Evolutionary conservation across 92 coral and sea anemone species (phyloP).

Genomic region (Parazoanthus darwini): DNA sequence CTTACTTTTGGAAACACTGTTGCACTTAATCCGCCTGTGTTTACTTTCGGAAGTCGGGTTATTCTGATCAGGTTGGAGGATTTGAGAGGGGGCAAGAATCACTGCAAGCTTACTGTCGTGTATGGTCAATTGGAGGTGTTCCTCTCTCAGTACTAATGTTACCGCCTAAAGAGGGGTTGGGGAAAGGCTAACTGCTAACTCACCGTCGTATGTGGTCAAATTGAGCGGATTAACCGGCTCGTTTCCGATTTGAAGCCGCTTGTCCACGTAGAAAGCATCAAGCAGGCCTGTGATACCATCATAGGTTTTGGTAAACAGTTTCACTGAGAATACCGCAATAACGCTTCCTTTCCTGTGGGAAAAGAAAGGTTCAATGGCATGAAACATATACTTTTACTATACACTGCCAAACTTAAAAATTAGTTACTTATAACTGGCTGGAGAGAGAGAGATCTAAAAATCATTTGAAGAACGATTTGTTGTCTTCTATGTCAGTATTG

Average conservation of each 20-base stretch:
- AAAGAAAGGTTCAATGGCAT: background rate
- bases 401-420: too few relatives aligned
- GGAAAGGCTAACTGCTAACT: conserved; percentile 5
- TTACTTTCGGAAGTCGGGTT: too few relatives aligned
- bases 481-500: too few relatives aligned
- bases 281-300: conserved; percentile 74
- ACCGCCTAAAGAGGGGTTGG: background rate
- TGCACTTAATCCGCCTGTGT: too few relatives aligned
- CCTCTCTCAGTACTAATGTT: background rate
- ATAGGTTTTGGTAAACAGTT: conserved; percentile 56
- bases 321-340: conserved; percentile 63
- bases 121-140: background rate
- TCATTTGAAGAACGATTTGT: too few relatives aligned
- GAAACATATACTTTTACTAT: too few relatives aligned
- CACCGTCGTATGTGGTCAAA: conserved; percentile 81
- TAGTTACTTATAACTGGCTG: too few relatives aligned
- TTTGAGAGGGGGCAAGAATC: too few relatives aligned
- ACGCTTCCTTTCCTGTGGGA: conserved; percentile 83
- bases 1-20: too few relatives aligned
- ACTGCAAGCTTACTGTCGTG: background rate
- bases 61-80: too few relatives aligned
- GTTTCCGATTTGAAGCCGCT: conserved; percentile 50
- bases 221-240: conserved; percentile 50
- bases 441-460: background rate
- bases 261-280: conserved; percentile 65